Base-by-base conservation (phyloP, 2,888 invertebrate species). In the Cosmia trapezina region DNA sequence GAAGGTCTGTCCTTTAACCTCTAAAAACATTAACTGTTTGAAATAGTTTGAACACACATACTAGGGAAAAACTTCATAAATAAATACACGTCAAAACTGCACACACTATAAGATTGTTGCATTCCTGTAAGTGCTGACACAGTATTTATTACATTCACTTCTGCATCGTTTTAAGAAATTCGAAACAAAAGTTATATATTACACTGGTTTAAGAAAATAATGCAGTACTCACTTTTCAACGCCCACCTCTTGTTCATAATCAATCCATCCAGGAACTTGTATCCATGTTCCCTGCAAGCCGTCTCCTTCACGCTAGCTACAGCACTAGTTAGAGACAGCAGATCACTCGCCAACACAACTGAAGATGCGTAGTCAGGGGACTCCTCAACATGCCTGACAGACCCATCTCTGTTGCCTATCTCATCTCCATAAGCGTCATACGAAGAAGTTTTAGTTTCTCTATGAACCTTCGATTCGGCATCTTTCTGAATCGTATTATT, bases 231-330 rank as follows among this genome's bases (percentile, higher is more conserved):
- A 97, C 97, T 96, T 89, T 96, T 95, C 82, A 97, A 89, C n/a
- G 97, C 96, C 96, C 97, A 97, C 91, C 95, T 91, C 85, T 96
- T 96, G 83, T 96, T 96, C 87, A 91, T 88, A 17, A 95, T 91
- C 73, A 97, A 89, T 71, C 96, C 96, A 85, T 96, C 93, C 78
- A 97, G 86, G 57, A 96, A 95, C 70, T 92, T 90, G 77, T 94
- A 93, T 0, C 96, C 96, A 71, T 97, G 96, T 57, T 95, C 94
- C 72, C 96, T 93, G 88, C 97, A 97, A 2, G 90, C 84, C 49
- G 91, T 90, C 70, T 96, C 95, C 78, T 95, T 90, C 53, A 97
- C 93, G 75, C 93, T 94, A 14, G 94, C 93, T 54, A 97, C 91
- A 41, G 96, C 96, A 85, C 95, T 94, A 5, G 94, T 93, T 17